Evolutionary conservation across 2,888 invertebrate genomes (phyloP).

Genomic region (Drosophila borborema): DNA sequence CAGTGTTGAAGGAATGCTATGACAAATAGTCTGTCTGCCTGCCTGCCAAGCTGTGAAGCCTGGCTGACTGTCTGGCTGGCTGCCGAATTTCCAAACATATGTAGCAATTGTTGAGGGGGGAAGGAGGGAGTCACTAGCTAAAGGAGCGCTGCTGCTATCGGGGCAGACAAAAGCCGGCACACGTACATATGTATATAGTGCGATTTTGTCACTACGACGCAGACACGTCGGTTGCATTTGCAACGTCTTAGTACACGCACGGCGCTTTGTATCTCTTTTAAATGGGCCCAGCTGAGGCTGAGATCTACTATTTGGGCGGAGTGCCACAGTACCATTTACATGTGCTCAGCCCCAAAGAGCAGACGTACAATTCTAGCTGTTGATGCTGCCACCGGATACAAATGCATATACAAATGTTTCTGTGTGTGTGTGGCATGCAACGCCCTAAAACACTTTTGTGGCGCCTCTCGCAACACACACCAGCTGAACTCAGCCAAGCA

Average conservation of each 20-base stretch:
- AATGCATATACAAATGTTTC: constrained; percentile 58
- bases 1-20: constrained; percentile 73
- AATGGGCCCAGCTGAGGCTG: constrained; percentile 24
- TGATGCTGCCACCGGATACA: constrained; percentile 48
- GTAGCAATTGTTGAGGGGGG: constrained; percentile 47
- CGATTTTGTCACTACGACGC: constrained; percentile 73
- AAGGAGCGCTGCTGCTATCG: constrained; percentile 1
- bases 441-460: constrained; percentile 71
- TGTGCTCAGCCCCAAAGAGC: constrained; percentile 36
- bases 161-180: constrained; percentile 31
- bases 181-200: constrained; percentile 48
- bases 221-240: constrained; percentile 72
- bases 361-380: constrained; percentile 5
- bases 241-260: constrained; percentile 36
- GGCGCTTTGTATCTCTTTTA: constrained; percentile 30
- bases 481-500: constrained; percentile 7
- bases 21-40: constrained; percentile 77
- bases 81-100: constrained; percentile 42
- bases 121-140: background rate
- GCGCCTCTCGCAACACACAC: constrained; percentile 42
- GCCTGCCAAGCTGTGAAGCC: constrained; percentile 48
- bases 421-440: constrained; percentile 51
- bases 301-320: constrained; percentile 43
- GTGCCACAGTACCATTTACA: constrained; percentile 59
- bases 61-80: constrained; percentile 17